Evolutionary conservation across 2,113 vertebrate species (phyloP).

Genomic region (Mellivora capensis): DNA sequence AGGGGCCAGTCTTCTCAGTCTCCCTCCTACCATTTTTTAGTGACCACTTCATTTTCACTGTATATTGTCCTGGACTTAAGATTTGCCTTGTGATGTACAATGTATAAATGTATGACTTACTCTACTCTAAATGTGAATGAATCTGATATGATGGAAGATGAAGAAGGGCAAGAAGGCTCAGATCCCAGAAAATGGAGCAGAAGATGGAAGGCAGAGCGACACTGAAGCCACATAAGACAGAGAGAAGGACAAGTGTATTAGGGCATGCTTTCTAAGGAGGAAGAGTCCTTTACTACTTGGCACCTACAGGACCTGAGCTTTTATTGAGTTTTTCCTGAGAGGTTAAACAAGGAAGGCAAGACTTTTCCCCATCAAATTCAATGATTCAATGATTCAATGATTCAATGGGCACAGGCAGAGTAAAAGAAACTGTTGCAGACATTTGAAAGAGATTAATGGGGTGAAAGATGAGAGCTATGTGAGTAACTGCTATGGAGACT

Average conservation of each 20-base stretch:
- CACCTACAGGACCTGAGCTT: not conserved
- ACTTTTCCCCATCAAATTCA: not conserved
- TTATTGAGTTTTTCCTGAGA: not conserved
- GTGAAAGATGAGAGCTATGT: not conserved
- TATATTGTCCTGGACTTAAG: not conserved
- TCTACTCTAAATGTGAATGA: not conserved
- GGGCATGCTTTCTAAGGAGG: not conserved
- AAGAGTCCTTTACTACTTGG: not conserved
- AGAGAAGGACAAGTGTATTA: not conserved
- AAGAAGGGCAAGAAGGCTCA: not conserved
- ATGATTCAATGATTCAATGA: not conserved
- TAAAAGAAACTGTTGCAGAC: not conserved
- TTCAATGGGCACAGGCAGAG: not conserved
- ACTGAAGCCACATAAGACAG: not conserved
- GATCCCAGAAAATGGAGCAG: not conserved
- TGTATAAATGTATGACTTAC: not conserved
- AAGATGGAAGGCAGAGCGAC: not conserved
- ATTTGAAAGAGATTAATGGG: not conserved
- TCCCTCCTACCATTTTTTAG: not conserved
- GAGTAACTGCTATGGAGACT: not conserved
- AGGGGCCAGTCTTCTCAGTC: not conserved
- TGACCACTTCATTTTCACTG: not conserved
- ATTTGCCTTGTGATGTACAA: not conserved
- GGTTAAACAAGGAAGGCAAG: not conserved
- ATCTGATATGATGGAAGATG: not conserved